These are phyloP conservation scores for Scrobipalpa atriplicella DNA, from an alignment of 2,888 invertebrate genomes.

Conservation along the genomic window DNA sequence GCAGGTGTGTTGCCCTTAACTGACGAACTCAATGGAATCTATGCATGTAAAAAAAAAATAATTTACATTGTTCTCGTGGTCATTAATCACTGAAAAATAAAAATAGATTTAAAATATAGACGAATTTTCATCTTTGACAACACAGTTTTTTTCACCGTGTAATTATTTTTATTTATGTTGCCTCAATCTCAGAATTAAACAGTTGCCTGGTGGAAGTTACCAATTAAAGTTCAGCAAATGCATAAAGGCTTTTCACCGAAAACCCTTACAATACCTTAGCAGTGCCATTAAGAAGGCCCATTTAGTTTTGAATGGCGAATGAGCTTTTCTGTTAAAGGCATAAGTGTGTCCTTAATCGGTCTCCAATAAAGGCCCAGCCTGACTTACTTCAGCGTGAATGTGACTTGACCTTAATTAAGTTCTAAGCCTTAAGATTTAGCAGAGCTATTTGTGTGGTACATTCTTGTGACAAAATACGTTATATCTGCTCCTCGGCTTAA, in stretches of 20 bases:
- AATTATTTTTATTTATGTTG: not conserved
- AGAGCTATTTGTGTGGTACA: no score
- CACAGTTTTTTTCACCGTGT: not conserved
- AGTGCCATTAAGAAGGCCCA: conserved; percentile 5
- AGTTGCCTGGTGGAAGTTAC: not conserved
- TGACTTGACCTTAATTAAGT: conserved; percentile 6
- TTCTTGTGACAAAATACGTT: no score
- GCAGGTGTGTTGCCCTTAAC: no score
- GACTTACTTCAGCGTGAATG: conserved; percentile 14
- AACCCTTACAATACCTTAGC: conserved; percentile 13
- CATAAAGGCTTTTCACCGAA: not conserved
- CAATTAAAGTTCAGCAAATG: not conserved
- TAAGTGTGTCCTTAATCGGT: conserved; percentile 9
- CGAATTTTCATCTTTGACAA: no score
- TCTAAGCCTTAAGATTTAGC: not conserved
- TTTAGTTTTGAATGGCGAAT: conserved; percentile 17
- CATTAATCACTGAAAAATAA: no score
- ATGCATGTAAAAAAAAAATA: no score
- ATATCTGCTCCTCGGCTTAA: no score
- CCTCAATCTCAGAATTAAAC: not conserved
- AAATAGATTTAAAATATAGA: no score
- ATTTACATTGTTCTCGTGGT: no score
- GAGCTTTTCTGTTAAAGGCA: conserved; percentile 1
- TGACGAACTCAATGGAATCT: no score
- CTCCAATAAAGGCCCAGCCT: conserved; percentile 3